Conservation (phyloP, 2,113 vertebrate species). For the Aythya baeri region DNA sequence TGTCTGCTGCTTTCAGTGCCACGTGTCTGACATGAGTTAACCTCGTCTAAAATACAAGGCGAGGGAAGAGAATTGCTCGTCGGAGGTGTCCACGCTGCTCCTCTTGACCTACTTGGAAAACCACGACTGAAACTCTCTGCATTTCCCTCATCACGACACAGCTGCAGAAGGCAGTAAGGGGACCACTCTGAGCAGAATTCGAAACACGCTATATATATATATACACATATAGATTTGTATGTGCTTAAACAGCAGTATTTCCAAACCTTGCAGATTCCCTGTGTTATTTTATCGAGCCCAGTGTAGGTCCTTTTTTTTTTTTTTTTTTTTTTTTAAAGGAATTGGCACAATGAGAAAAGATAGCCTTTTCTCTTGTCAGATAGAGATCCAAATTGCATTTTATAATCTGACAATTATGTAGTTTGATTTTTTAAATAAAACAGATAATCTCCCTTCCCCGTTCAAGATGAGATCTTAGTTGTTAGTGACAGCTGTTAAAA, state of each 20-base stretch:
- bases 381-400: constrained; percentile 58
- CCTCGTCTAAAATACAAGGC: constrained; percentile 57
- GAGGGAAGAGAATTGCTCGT: constrained; percentile 24
- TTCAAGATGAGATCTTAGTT: constrained; percentile 74
- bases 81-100: constrained; percentile 25
- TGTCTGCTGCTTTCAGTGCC: constrained; percentile 69
- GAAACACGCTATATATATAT: background rate
- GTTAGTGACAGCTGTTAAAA: constrained; percentile 82
- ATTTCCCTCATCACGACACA: background rate
- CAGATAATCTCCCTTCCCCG: constrained; percentile 44
- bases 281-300: background rate
- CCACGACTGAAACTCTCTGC: constrained; percentile 11
- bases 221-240: background rate
- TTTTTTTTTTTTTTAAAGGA: background rate
- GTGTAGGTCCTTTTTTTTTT: background rate
- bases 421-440: constrained; percentile 53
- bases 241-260: background rate
- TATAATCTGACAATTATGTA: constrained; percentile 52
- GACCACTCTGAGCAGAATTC: background rate
- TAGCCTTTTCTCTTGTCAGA: constrained; percentile 17
- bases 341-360: constrained; percentile 14
- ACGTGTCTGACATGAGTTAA: constrained; percentile 72
- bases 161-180: constrained; percentile 24
- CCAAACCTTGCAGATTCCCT: background rate
- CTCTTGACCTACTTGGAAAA: constrained; percentile 75